A percentile compares a stretch with the other conserved stretches of the same genome.
Conservation (phyloP, 2,113 vertebrate species). For the Telmatochromis brichardi region DNA sequence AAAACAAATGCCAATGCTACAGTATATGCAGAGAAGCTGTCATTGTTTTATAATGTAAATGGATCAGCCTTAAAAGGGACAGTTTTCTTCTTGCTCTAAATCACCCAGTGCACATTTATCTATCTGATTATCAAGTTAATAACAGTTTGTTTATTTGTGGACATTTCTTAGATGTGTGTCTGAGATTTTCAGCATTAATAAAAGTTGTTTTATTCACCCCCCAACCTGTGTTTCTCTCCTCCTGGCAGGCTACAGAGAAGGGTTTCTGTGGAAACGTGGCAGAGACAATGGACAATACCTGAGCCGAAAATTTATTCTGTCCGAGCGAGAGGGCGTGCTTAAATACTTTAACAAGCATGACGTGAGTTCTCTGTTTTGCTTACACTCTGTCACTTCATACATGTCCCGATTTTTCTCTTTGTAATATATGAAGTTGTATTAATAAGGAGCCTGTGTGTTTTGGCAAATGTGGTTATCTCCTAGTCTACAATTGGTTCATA, state of each 20-base stretch:
- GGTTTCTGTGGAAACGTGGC: conserved; percentile 92
- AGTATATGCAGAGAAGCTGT: neutral
- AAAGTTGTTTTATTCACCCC: neutral
- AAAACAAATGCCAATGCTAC: neutral
- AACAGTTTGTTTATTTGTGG: neutral
- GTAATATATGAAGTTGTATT: neutral
- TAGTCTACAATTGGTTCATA: neutral
- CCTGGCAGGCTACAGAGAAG: conserved; percentile 86
- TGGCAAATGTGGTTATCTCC: neutral
- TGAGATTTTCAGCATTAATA: neutral
- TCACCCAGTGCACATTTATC: neutral
- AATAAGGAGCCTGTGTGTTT: neutral
- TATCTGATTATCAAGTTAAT: neutral
- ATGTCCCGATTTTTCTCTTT: neutral
- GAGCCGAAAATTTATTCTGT: conserved; percentile 88
- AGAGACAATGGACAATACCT: conserved; percentile 90
- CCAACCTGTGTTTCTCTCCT: neutral
- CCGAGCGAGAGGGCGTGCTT: conserved; percentile 84
- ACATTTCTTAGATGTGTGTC: neutral
- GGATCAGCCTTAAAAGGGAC: neutral
- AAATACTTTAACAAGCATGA: conserved; percentile 96
- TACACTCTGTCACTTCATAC: neutral
- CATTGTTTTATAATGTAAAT: neutral
- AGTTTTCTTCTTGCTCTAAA: neutral
- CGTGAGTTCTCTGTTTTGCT: conserved; percentile 66